Base-by-base conservation (phyloP, 2,888 invertebrate genomes). In the Lepidochrysops patricia region DNA sequence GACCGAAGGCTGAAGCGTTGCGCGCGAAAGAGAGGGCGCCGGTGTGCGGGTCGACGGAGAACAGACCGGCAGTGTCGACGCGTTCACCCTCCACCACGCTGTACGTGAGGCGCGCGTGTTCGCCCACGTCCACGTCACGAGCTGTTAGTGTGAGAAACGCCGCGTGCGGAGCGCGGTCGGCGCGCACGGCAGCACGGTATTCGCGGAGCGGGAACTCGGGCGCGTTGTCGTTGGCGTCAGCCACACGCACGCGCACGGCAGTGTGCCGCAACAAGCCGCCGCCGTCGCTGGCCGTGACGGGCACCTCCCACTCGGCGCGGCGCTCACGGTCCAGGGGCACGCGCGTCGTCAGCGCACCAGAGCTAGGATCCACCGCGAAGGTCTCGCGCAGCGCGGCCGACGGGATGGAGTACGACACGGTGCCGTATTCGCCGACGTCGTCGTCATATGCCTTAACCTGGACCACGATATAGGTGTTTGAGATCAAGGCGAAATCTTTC, bases 211-310 rank as follows among this genome's bases (percentile, higher is more conserved):
- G 87, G 79, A 96, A 97, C 60, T 83, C 84, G 0, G 98, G 97
- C 57, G 93, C 87, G 80, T 96, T 94, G 78, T 97, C 97, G 82
- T 97, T 97, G 65, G 92, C 91, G 83, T 98, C 97, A 23, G 90
- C 88, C 56, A 98, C 94, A 77, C 93, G 93, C 43, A 98, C 94
- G 78, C 95, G 91, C 65, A 97, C 92, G 32, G 91, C 90, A 49
- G 95, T 90, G 79, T 95, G 94, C 19, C 94, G 94, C 63, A 94
- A 91, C 75, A 93, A 91, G 66, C 96, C 93, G 65, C 96, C 96
- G 43, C 93, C 93, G 84, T 98, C 98, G 32, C 92, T 92, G 7
- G 96, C 98, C 81, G 93, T 91, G 26, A 98, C 91, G 0, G 94
- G 94, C 67, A 98, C 91, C 76, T 73, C 76, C 83, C 82, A 84